A percentile compares a stretch with the other conserved stretches of the same genome.
These are phyloP conservation scores for Plebejus argus DNA, from an alignment of 2,888 invertebrate genomes.

Conservation along the genomic window DNA sequence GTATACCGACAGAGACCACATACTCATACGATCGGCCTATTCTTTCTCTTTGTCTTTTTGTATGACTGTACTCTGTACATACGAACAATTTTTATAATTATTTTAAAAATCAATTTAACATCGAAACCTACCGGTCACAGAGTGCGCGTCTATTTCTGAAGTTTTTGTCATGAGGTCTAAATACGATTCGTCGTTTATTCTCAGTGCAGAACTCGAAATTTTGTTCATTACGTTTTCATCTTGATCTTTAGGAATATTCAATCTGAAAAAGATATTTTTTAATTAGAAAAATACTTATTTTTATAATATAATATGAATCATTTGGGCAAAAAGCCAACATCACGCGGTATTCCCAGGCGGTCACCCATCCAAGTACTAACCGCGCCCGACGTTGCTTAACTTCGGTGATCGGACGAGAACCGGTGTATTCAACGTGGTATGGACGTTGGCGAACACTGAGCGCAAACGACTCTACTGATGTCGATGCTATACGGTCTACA, in stretches of 20 bases:
- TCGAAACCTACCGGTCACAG: slow-evolving; percentile 56
- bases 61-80: too few species aligned
- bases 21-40: too few species aligned
- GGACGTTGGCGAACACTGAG: slow-evolving; percentile 35
- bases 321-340: background rate
- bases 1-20: too few species aligned
- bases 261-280: slow-evolving; percentile 46
- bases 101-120: too few species aligned
- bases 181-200: slow-evolving; percentile 69
- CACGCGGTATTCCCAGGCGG: slow-evolving; percentile 1
- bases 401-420: slow-evolving; percentile 50
- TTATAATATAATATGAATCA: too few species aligned
- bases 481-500: too few species aligned
- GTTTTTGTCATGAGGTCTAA: slow-evolving; percentile 66
- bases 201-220: slow-evolving; percentile 55
- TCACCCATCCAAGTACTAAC: slow-evolving; percentile 65
- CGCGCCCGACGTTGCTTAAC: slow-evolving; percentile 57
- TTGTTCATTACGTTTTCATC: slow-evolving; percentile 48
- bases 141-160: slow-evolving; percentile 58
- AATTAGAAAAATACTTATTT: too few species aligned
- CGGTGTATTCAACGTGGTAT: slow-evolving; percentile 41
- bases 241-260: slow-evolving; percentile 58
- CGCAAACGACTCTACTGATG: background rate
- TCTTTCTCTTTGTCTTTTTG: too few species aligned
- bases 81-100: too few species aligned